These are phyloP conservation scores for Xenopus borealis DNA, from an alignment of 2,113 vertebrate genomes.

Conservation along the genomic window DNA sequence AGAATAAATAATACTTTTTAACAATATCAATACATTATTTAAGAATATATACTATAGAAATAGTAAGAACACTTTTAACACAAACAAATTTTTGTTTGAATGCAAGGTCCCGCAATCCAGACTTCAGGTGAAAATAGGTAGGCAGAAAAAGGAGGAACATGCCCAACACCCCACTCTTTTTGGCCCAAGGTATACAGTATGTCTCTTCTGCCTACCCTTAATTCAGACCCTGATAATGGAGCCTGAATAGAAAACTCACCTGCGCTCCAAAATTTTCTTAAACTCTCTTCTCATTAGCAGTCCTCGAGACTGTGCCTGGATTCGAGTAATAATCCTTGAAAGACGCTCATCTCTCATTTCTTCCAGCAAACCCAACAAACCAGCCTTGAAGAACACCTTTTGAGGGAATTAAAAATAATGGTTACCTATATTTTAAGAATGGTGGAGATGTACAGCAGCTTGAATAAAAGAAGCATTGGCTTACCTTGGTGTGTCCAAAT, in stretches of 20 bases:
- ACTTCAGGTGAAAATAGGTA: no score
- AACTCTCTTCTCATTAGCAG: slow-evolving; percentile 78
- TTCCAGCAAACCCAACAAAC: slow-evolving; percentile 76
- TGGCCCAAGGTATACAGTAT: no score
- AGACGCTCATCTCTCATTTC: slow-evolving; percentile 79
- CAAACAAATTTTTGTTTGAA: no score
- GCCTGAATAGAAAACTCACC: slow-evolving; percentile 52
- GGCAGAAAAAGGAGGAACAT: no score
- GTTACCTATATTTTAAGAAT: slow-evolving; percentile 1
- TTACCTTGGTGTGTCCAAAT: slow-evolving; percentile 86
- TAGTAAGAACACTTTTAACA: no score
- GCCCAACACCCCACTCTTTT: no score
- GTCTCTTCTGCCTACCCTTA: no score
- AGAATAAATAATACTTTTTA: not conserved
- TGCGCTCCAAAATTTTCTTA: slow-evolving; percentile 79
- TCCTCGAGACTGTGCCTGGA: slow-evolving; percentile 74
- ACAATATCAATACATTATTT: no score
- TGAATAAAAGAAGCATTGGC: not conserved
- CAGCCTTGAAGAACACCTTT: slow-evolving; percentile 90
- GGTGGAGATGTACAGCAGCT: slow-evolving; percentile 8
- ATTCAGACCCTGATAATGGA: no score
- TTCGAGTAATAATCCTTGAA: slow-evolving; percentile 77
- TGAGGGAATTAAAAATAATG: slow-evolving; percentile 8
- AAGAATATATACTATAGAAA: no score
- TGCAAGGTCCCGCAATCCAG: no score